These are phyloP conservation scores for Girardia tigrina DNA, from an alignment of 2,888 invertebrate species.

Conservation along the genomic window DNA sequence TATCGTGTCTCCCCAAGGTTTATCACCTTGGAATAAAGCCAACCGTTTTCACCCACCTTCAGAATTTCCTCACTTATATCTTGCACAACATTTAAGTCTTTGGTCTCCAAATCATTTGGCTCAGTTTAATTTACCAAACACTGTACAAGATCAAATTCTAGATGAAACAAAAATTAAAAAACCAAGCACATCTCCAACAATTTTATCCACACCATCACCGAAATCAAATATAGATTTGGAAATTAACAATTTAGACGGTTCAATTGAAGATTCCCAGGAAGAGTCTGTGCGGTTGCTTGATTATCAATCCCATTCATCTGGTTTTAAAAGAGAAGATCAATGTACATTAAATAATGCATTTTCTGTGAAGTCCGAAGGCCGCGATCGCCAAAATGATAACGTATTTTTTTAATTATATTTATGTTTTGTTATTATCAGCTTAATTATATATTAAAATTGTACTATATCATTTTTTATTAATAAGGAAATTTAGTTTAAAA, in stretches of 20 bases:
- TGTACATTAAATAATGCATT: slow-evolving; percentile 23
- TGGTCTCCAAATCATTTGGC: slow-evolving; percentile 20
- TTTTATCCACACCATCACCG: neutral
- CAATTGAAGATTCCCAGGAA: neutral
- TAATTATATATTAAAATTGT: no score
- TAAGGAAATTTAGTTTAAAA: no score
- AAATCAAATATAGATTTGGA: slow-evolving; percentile 2
- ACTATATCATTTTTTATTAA: no score
- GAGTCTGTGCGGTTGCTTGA: neutral
- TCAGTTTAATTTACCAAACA: slow-evolving; percentile 15
- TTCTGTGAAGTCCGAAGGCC: neutral
- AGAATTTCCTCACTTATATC: slow-evolving; percentile 14
- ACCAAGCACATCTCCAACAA: neutral
- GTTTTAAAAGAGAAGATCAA: slow-evolving; percentile 4
- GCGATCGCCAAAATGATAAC: neutral
- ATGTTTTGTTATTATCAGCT: no score
- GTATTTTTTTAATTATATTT: neutral
- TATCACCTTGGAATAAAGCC: neutral
- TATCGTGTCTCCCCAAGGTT: neutral
- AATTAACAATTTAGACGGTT: slow-evolving; percentile 19
- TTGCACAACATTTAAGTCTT: slow-evolving; percentile 9
- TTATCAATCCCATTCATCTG: slow-evolving; percentile 11
- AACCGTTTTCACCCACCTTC: neutral
- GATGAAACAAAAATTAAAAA: slow-evolving; percentile 2
- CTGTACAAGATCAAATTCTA: neutral